Conservation (phyloP, 2,113 vertebrate species). For the Micromys minutus region DNA sequence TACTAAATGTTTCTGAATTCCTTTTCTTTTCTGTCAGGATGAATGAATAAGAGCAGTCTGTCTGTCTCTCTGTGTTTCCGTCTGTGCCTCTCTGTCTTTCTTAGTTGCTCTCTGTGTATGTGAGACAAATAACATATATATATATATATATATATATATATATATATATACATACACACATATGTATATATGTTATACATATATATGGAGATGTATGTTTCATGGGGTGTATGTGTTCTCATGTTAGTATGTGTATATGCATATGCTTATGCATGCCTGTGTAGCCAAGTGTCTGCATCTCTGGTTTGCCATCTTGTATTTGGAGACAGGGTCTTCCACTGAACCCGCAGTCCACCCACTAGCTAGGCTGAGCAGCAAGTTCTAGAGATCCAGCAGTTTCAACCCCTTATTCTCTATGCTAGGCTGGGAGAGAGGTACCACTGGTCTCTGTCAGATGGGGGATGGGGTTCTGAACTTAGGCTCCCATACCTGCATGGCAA, state of each 20-base stretch:
- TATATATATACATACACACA: no score
- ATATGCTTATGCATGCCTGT: neutral
- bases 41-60: neutral
- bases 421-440: neutral
- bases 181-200: no score
- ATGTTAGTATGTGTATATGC: no score
- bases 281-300: neutral
- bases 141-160: no score
- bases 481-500: neutral
- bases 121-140: neutral
- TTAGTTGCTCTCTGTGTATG: neutral
- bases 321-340: neutral
- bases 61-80: neutral
- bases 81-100: neutral
- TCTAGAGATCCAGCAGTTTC: neutral
- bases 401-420: neutral
- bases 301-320: neutral
- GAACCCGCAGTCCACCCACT: neutral
- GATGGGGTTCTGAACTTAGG: neutral
- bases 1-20: neutral
- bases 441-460: neutral
- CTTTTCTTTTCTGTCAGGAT: slow-evolving; percentile 26
- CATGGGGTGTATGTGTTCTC: neutral
- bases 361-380: no score
- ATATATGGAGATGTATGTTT: neutral